phyloP scores from a whole-genome alignment of 2,888 invertebrate genomes.

The Aporophyla nigra region DNA sequence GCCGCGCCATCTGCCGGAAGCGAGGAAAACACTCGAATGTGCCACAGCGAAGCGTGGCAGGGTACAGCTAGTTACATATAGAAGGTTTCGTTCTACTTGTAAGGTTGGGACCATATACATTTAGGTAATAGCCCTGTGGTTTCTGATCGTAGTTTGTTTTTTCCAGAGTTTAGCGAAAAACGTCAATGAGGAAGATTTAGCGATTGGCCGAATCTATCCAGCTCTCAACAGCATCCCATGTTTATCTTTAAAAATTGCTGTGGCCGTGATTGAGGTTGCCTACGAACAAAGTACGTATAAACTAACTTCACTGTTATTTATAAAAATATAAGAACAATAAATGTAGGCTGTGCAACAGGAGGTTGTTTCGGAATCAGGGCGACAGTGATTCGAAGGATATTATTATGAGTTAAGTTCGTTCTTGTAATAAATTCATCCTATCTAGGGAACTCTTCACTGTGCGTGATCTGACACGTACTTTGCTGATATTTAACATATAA shows the following conservation, averaged over 20 bases:
- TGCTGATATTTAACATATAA: too few species aligned
- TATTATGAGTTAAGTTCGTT: too few species aligned
- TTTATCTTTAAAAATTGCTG: conserved; percentile 97
- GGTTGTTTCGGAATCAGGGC: neutral
- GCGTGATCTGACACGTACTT: too few species aligned
- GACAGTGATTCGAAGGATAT: too few species aligned
- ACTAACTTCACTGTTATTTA: neutral
- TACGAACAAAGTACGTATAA: conserved; percentile 94
- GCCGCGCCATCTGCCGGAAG: too few species aligned
- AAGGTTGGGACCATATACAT: neutral
- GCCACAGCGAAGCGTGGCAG: too few species aligned
- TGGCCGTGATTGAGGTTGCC: conserved; percentile 96
- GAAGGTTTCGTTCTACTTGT: neutral
- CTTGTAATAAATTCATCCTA: too few species aligned
- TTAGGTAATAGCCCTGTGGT: neutral
- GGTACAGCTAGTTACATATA: too few species aligned
- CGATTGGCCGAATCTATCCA: conserved; percentile 97
- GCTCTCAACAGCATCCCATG: conserved; percentile 95
- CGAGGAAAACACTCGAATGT: too few species aligned
- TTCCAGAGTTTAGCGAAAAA: conserved; percentile 94
- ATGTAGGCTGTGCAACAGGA: neutral
- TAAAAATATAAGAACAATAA: neutral
- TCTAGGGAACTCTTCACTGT: too few species aligned
- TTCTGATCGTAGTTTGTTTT: conserved; percentile 13
- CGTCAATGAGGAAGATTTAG: conserved; percentile 95